Evolutionary conservation across 2,888 invertebrate genomes (phyloP).

Genomic region (Thelaira solivaga): DNA sequence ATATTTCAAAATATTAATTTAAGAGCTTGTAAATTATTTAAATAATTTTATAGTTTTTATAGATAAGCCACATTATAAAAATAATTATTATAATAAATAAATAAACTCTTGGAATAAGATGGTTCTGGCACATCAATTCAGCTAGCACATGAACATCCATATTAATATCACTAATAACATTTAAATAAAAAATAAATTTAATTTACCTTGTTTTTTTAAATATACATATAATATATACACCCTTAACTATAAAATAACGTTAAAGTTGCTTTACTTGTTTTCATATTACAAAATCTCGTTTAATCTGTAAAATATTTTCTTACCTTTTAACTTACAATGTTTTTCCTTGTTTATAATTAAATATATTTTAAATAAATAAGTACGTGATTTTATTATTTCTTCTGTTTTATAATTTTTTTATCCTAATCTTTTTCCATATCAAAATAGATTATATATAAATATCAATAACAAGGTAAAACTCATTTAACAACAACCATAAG

Average conservation of each 20-base stretch:
- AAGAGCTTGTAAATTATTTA: constrained; percentile 26
- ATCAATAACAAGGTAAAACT: constrained; percentile 24
- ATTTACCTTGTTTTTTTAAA: background rate
- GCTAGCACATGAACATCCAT: background rate
- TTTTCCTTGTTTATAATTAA: background rate
- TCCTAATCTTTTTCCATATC: constrained; percentile 18
- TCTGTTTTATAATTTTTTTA: constrained; percentile 43
- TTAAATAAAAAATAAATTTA: background rate
- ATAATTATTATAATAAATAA: too few species aligned
- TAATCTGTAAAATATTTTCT: constrained; percentile 26
- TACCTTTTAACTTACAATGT: constrained; percentile 15
- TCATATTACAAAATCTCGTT: constrained; percentile 12
- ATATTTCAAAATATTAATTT: background rate
- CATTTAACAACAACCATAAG: constrained; percentile 38
- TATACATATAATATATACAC: constrained; percentile 5
- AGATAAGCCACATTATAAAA: too few species aligned
- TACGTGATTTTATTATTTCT: constrained; percentile 30
- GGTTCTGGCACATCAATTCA: too few species aligned
- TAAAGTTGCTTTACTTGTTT: constrained; percentile 36
- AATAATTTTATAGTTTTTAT: too few species aligned
- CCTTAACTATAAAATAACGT: constrained; percentile 9
- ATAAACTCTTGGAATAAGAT: too few species aligned
- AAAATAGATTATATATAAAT: constrained; percentile 4
- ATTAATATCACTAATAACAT: background rate
- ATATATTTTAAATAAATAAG: background rate